Evolutionary conservation across 2,113 vertebrate genomes (phyloP).

Genomic region (Eolophus roseicapilla): DNA sequence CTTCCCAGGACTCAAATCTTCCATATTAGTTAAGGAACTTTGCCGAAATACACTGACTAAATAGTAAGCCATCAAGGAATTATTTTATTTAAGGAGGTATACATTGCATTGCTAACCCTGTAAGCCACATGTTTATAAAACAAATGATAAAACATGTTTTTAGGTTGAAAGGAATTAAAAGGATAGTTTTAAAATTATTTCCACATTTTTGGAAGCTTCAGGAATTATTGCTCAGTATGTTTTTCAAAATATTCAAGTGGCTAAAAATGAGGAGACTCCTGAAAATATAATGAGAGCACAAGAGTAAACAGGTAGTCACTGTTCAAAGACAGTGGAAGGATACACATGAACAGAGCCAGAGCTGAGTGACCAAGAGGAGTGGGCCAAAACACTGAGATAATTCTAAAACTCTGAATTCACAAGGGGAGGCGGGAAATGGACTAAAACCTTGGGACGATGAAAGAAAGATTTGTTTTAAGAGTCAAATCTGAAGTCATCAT

Average conservation of each 20-base stretch:
- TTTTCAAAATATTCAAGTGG: background rate
- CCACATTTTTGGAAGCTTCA: background rate
- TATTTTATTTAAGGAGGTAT: background rate
- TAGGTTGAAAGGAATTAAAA: background rate
- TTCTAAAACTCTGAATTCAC: background rate
- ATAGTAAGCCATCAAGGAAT: background rate
- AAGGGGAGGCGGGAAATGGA: background rate
- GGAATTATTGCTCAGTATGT: background rate
- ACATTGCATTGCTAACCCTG: background rate
- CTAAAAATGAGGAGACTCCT: background rate
- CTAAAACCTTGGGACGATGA: background rate
- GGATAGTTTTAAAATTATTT: background rate
- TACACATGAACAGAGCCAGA: accelerated
- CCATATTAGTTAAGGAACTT: background rate
- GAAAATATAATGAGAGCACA: background rate
- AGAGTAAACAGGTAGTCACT: background rate
- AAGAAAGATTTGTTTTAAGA: background rate
- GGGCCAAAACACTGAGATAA: background rate
- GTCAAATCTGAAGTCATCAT: background rate
- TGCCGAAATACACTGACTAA: background rate
- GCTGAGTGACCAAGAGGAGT: background rate
- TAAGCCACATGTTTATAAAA: background rate
- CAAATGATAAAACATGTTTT: background rate
- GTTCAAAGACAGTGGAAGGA: background rate
- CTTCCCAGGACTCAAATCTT: background rate